Evolutionary conservation across 2,113 vertebrate genomes (phyloP).

Genomic region (Turdus rufiventris): DNA sequence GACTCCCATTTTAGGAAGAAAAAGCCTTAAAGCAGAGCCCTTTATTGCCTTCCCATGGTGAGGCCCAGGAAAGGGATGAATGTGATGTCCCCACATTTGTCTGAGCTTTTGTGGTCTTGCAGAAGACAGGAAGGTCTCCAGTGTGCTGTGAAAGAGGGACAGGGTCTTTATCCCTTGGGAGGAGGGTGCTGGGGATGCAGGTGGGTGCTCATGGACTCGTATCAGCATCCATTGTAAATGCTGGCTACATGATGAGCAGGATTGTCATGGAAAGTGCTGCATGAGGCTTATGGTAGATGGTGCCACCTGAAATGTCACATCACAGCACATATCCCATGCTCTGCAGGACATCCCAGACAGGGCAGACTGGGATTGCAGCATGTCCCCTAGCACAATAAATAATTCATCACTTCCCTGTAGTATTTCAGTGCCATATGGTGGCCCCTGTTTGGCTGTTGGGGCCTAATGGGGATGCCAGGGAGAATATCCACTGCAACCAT

Average conservation of each 20-base stretch:
- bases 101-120: not conserved
- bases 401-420: not conserved
- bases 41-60: not conserved
- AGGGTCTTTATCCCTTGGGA: not conserved
- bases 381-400: not conserved
- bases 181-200: not conserved
- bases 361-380: not conserved
- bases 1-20: conserved; percentile 60
- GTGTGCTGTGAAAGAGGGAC: not conserved
- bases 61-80: conserved; percentile 7
- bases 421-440: not conserved
- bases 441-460: not conserved
- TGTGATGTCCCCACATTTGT: not conserved
- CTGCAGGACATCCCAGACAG: not conserved
- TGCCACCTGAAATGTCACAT: not conserved
- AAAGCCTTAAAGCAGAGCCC: not conserved
- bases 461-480: not conserved
- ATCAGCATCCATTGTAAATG: not conserved
- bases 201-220: not conserved
- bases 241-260: rapidly evolving
- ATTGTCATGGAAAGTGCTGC: not conserved
- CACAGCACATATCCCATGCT: not conserved
- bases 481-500: not conserved
- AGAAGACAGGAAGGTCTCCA: not conserved
- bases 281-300: not conserved